A percentile compares a stretch with the other conserved stretches of the same genome.
These are phyloP conservation scores for Geodia barretti DNA, from an alignment of 37 sponge, comb jelly and placozoan genomes.

Conservation along the genomic window DNA sequence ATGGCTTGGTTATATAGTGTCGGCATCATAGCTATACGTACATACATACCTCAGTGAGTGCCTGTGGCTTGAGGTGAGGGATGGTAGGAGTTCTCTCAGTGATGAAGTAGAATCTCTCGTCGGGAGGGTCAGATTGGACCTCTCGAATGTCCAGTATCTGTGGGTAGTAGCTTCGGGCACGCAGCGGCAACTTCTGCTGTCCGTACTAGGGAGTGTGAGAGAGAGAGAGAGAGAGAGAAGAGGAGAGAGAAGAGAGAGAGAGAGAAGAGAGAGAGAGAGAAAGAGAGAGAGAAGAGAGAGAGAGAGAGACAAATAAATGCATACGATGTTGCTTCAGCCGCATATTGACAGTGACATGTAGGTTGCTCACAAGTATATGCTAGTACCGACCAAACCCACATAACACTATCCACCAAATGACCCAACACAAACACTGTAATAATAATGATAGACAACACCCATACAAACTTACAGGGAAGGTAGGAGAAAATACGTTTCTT, in stretches of 20 bases:
- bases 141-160: constrained; percentile 20
- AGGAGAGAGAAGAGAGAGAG: constrained; percentile 10
- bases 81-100: not conserved
- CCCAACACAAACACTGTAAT: not conserved
- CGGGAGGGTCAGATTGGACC: constrained; percentile 4
- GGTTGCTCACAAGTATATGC: not conserved
- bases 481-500: constrained; percentile 23
- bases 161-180: constrained; percentile 18
- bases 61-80: constrained; percentile 24
- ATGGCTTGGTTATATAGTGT: too few relatives aligned
- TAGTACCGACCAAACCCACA: not conserved
- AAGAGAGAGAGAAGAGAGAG: not conserved
- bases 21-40: too few relatives aligned
- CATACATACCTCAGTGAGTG: constrained; percentile 21
- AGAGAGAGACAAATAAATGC: not conserved
- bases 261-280: not conserved
- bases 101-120: constrained; percentile 26
- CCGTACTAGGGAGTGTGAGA: constrained; percentile 15
- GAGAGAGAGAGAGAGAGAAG: constrained; percentile 16
- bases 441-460: not conserved
- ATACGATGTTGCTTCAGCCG: not conserved
- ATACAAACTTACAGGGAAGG: constrained; percentile 53
- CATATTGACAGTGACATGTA: too few relatives aligned
- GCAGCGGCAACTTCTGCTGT: constrained; percentile 1
- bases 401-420: not conserved